Conservation (phyloP, 2,797 vertebrate genomes). For the Dipus sagitta region DNA sequence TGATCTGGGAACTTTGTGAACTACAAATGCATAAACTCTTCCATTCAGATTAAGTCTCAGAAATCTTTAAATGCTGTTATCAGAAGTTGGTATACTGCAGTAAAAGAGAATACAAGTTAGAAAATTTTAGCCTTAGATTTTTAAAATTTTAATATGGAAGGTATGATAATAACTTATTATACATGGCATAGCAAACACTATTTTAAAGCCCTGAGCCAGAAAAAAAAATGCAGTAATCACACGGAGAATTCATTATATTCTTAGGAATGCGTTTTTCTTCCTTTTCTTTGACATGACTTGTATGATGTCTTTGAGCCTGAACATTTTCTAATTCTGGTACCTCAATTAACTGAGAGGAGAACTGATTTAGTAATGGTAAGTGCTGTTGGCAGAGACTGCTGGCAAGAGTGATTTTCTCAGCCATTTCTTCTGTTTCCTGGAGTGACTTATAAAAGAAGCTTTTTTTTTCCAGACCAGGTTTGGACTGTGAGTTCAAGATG, state of each 20-base stretch:
- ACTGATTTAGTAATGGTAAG: slow-evolving; percentile 60
- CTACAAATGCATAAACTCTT: slow-evolving; percentile 40
- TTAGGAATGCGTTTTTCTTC: slow-evolving; percentile 51
- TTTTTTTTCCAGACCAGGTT: slow-evolving; percentile 39
- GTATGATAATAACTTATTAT: slow-evolving; percentile 35
- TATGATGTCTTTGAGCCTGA: slow-evolving; percentile 59
- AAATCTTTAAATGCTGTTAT: slow-evolving; percentile 48
- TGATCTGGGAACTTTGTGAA: slow-evolving; percentile 36
- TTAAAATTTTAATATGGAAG: slow-evolving; percentile 35
- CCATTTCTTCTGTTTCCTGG: slow-evolving; percentile 63
- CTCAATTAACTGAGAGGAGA: slow-evolving; percentile 68
- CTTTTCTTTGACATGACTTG: slow-evolving; percentile 52
- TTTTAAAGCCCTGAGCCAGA: slow-evolving; percentile 36
- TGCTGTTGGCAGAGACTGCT: slow-evolving; percentile 58
- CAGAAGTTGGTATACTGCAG: slow-evolving; percentile 54
- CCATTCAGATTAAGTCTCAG: slow-evolving; percentile 19
- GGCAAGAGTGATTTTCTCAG: slow-evolving; percentile 54
- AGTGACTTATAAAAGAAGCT: slow-evolving; percentile 63
- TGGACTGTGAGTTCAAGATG: slow-evolving; percentile 64
- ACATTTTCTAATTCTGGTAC: slow-evolving; percentile 32
- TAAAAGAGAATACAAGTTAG: slow-evolving; percentile 42
- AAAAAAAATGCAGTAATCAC: slow-evolving; percentile 34
- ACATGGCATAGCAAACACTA: neutral
- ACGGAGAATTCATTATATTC: slow-evolving; percentile 60
- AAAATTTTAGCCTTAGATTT: slow-evolving; percentile 50